phyloP scores from a whole-genome alignment of 2,113 vertebrate species.

The Callocephalon fimbriatum region DNA sequence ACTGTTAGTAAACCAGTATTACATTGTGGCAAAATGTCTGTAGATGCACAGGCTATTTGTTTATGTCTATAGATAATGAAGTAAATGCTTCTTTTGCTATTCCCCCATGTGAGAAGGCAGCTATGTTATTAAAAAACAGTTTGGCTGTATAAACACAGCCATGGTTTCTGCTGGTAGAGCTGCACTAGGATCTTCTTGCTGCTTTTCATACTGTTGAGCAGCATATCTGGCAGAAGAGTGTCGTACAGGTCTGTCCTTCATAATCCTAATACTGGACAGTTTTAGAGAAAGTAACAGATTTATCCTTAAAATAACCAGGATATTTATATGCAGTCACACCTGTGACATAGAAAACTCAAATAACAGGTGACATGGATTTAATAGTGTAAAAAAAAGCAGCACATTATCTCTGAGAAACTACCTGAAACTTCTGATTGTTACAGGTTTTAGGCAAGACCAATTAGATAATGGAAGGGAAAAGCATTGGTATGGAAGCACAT shows the following conservation, averaged over 20 bases:
- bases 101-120: background rate
- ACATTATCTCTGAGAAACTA: background rate
- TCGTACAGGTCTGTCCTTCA: background rate
- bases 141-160: background rate
- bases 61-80: background rate
- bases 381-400: background rate
- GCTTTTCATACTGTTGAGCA: rapidly evolving
- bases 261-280: background rate
- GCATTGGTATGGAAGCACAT: background rate
- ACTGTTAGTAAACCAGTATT: background rate
- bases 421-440: background rate
- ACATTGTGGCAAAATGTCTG: rapidly evolving
- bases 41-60: background rate
- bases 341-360: rapidly evolving
- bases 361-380: background rate
- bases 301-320: background rate
- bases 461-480: background rate
- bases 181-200: background rate
- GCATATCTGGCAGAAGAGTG: rapidly evolving
- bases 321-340: background rate
- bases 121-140: background rate
- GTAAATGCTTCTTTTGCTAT: background rate
- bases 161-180: background rate
- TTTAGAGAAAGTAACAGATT: background rate
- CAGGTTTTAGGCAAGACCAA: background rate